Conservation (phyloP, 2,113 vertebrate species). For the Raja brachyura region DNA sequence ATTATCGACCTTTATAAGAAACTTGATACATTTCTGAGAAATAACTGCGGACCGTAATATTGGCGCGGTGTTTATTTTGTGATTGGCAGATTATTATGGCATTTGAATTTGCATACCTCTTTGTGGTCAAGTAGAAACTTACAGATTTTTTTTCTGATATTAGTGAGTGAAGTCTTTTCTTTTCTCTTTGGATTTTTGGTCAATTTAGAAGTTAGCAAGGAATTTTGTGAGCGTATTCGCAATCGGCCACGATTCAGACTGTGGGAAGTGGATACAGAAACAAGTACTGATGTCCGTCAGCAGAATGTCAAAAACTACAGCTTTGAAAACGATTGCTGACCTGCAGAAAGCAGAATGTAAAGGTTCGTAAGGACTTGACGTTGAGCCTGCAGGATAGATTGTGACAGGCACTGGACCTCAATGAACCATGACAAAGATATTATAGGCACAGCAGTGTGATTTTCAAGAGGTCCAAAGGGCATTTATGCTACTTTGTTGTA, state of each 20-base stretch:
- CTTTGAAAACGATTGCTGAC: neutral
- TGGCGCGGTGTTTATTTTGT: neutral
- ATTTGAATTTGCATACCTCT: neutral
- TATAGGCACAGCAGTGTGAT: neutral
- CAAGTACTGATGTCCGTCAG: no score
- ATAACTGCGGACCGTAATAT: neutral
- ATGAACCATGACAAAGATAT: neutral
- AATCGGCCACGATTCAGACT: neutral
- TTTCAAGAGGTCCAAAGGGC: neutral
- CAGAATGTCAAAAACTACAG: neutral
- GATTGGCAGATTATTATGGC: neutral
- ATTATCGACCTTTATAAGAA: neutral
- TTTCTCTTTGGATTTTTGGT: neutral
- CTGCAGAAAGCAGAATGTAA: neutral
- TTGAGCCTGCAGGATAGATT: no score
- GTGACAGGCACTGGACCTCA: no score
- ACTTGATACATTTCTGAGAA: neutral
- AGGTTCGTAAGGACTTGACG: neutral
- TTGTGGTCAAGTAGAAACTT: neutral
- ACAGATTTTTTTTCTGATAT: neutral
- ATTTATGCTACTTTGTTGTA: neutral
- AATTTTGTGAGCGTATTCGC: neutral
- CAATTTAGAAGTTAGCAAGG: neutral
- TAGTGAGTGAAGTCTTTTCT: neutral
- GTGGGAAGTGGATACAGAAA: no score